These are phyloP conservation scores for Lepilemur septentrionalis DNA, from an alignment of 2,797 vertebrate species.

Conservation along the genomic window DNA sequence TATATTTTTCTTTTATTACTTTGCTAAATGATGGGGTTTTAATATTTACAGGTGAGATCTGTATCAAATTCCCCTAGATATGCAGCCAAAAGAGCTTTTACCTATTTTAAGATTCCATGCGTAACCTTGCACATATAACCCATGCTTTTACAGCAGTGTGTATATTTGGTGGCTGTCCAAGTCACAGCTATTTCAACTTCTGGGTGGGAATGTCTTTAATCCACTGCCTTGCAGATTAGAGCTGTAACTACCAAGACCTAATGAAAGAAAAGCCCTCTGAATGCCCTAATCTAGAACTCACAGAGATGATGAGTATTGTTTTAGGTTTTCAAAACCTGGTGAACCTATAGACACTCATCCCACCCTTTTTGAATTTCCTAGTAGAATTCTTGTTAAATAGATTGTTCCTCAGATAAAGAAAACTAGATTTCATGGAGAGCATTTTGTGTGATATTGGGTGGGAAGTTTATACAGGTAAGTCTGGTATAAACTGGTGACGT, in stretches of 20 bases:
- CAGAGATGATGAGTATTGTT: not conserved
- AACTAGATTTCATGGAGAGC: not conserved
- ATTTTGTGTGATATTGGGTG: not conserved
- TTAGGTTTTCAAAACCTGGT: not conserved
- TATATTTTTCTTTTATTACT: not conserved
- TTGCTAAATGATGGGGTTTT: conserved; percentile 41
- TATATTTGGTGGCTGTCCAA: conserved; percentile 13
- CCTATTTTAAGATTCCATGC: not conserved
- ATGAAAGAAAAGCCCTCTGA: not conserved
- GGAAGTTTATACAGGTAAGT: not conserved
- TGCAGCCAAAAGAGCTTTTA: not conserved
- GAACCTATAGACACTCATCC: not conserved
- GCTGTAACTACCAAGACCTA: not conserved
- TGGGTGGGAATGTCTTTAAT: conserved; percentile 13
- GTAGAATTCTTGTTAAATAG: not conserved
- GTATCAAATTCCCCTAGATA: conserved; percentile 4
- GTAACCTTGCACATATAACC: not conserved
- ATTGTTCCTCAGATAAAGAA: not conserved
- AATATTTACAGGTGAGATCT: conserved; percentile 46
- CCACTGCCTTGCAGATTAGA: not conserved
- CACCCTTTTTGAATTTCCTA: not conserved
- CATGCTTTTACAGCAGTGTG: not conserved
- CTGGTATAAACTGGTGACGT: not conserved
- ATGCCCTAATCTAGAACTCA: not conserved
- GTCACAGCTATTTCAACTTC: not conserved